Base-by-base conservation (phyloP, 1,140 invertebrate species). In the Bombus impatiens region DNA sequence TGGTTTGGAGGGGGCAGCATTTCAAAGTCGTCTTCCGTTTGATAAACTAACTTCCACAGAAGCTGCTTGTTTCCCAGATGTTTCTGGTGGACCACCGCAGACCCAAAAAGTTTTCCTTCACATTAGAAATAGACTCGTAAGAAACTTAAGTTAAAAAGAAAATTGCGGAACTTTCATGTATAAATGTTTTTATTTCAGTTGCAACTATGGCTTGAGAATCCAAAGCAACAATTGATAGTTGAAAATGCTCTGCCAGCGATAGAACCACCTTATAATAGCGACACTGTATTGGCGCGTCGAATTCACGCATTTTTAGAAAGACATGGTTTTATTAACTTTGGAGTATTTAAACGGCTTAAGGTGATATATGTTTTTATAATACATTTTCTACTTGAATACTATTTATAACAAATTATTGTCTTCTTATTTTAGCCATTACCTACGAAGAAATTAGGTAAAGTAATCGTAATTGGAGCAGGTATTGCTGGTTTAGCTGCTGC, bases 321-420 rank as follows among this genome's bases (percentile, higher is more conserved):
- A 84, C 98, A 99, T 95, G 99, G 99, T 13, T 99, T 98, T 91
- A 99, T 99, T 75, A 99, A 99, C 95, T 99, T 99, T 96, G 99
- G 99, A 1, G 97, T 99, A 40, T 99, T 98, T 94, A 98, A 99
- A 94, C 96, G 98, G 78, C 93, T 98, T 3, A 98, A 98, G 93
- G 96, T 96, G 95, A 90, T 44, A 22, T n/a, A 44, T 32, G 40
- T 67, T 80, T 32, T 9, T 40, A 68, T 68, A 28, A 40, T 35
- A 35, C 1, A 79, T 74, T 44, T 53, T 22, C 47, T 75, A 80
- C 28, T 32, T 35, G 4, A 75, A 68, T 59, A 5, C 35, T 65
- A 28, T 75, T 35, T 44, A 47, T 18, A 81, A 65, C 18, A 78
- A 32, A 47, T 9, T n/a, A 18, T 67, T 1, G 37, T 42, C 65